Evolutionary conservation across 1,140 invertebrate species (phyloP).

Genomic region (Agraylea sexmaculata): DNA sequence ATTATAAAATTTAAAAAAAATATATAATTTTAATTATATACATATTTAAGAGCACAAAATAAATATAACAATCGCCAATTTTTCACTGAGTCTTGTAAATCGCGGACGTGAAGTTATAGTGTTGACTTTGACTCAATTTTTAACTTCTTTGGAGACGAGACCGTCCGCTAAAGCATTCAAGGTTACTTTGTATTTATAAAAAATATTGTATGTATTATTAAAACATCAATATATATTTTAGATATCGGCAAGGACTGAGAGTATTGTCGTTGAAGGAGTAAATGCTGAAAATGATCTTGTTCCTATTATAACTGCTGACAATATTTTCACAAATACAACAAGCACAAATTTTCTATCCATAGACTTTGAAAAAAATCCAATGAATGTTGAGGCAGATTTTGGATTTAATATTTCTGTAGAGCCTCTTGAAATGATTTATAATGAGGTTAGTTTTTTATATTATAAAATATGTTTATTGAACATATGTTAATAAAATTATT

Average conservation of each 20-base stretch:
- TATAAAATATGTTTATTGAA: background rate
- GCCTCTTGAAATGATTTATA: constrained; percentile 66
- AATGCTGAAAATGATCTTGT: constrained; percentile 63
- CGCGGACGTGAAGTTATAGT: constrained; percentile 61
- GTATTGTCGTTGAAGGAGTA: constrained; percentile 64
- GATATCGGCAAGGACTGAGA: constrained; percentile 61
- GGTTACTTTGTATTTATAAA: constrained; percentile 22
- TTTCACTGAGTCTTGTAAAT: constrained; percentile 55
- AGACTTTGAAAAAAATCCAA: constrained; percentile 65
- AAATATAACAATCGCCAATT: constrained; percentile 67
- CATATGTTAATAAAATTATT: constrained; percentile 9
- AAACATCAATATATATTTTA: constrained; percentile 19
- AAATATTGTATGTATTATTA: no score
- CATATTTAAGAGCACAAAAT: constrained; percentile 59
- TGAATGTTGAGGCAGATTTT: constrained; percentile 55
- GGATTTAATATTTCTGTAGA: constrained; percentile 56
- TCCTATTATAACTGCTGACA: constrained; percentile 57
- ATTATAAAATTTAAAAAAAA: constrained; percentile 1
- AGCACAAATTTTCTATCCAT: constrained; percentile 58
- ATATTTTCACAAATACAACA: constrained; percentile 47
- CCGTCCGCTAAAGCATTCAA: constrained; percentile 59
- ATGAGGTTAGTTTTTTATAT: constrained; percentile 48
- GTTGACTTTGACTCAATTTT: constrained; percentile 59
- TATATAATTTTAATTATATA: constrained; percentile 15
- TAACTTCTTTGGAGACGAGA: constrained; percentile 59